phyloP scores from a whole-genome alignment of 2,797 vertebrate genomes.

The Hypotaenidia philippensis region DNA sequence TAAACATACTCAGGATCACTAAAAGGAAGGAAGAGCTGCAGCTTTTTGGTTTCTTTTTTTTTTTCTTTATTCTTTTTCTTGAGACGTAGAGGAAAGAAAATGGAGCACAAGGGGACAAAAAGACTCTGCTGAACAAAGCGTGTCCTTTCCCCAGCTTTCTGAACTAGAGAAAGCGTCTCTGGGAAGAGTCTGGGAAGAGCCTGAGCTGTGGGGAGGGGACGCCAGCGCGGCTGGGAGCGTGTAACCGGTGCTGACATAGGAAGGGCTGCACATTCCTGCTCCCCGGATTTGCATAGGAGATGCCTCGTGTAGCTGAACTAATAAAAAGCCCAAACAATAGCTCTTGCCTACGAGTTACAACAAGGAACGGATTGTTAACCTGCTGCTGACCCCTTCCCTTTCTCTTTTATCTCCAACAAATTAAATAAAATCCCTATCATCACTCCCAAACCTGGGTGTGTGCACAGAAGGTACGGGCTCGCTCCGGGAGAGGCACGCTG shows the following conservation, averaged over 20 bases:
- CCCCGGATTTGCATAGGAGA: background rate
- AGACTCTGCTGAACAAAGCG: background rate
- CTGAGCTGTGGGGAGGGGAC: background rate
- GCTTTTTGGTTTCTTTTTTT: background rate
- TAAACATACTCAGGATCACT: background rate
- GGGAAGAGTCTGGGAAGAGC: constrained; percentile 23
- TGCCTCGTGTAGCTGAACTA: background rate
- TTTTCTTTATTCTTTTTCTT: background rate
- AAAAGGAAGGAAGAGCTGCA: background rate
- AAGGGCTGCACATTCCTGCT: background rate
- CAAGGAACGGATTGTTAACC: constrained; percentile 17
- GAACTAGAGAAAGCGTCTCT: background rate
- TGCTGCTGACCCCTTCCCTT: background rate
- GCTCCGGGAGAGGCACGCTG: background rate
- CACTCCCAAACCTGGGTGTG: background rate
- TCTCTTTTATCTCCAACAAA: background rate
- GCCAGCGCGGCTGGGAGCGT: background rate
- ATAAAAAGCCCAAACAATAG: background rate
- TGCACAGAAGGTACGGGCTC: accelerated
- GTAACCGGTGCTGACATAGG: background rate
- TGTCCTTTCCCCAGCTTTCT: background rate
- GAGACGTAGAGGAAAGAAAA: background rate
- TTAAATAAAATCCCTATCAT: background rate
- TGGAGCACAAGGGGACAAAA: background rate
- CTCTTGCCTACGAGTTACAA: background rate